Evolutionary conservation across 2,888 invertebrate species (phyloP), one percentile per base, ranked within the genome.

Genomic region (Netelia fuscicornis): DNA sequence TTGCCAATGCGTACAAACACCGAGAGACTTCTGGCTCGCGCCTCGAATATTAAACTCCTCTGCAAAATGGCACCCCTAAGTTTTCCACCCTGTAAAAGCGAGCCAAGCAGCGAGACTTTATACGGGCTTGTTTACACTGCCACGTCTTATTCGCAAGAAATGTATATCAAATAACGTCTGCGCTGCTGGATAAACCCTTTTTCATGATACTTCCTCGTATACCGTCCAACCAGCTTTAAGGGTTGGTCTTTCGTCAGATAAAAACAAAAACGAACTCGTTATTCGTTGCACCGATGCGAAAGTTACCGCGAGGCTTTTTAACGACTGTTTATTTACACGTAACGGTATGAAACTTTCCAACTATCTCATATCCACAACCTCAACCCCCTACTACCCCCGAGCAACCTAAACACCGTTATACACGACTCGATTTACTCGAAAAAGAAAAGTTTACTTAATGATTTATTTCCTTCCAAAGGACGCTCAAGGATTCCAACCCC

Each of bases 241-340:
- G 37, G 48, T 74, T 60, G 23, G 62, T 74, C 8, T 44, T n/a
- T 44, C 48, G 9, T 60, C 44, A 25, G 60, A 56, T 10, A 6
- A 6, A 37, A 37, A 6, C 5, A 2, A 67, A 20, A 30, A 30
- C 2, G 30, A 76, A 67, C 56, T 76, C 67, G 42, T 67, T 56
- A 76, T 67, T 76, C 58, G 17, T n/a, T 37, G 11, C 25, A 56
- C 6, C 67, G 58, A 20, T 42, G 20, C 25, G 25, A 13, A 58
- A 67, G 67, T 58, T 58, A 65, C 54, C 56, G n/a, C 8, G 44
- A 56, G 64, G 42, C 52, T 42, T 23, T 67, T 56, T 58, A 67
- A 76, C 42, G 58, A 67, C 67, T 65, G 67, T 76, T 76, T 76
- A 76, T 76, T 67, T 67, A 25, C 44, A 54, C 44, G 37, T 1